Evolutionary conservation across 2,888 invertebrate genomes (phyloP).

Genomic region (Stenodera caucasica): DNA sequence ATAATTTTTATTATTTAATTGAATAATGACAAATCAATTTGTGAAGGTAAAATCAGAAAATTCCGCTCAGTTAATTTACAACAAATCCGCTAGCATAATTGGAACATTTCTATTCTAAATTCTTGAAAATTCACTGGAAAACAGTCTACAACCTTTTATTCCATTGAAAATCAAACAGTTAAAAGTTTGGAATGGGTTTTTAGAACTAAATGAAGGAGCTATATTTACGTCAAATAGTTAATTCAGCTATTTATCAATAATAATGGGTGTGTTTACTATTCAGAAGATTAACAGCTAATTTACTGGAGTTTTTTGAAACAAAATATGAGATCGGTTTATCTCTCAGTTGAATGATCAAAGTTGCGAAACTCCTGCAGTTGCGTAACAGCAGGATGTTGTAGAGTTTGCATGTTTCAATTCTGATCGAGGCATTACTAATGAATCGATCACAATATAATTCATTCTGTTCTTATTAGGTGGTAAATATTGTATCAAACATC

Average conservation of each 20-base stretch:
- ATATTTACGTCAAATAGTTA: no score
- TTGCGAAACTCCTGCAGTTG: neutral
- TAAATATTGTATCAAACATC: neutral
- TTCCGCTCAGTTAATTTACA: neutral
- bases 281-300: slow-evolving; percentile 23
- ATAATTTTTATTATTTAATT: neutral
- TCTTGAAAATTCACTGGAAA: no score
- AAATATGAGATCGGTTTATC: no score
- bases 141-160: no score
- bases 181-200: no score
- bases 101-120: no score
- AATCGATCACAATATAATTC: neutral
- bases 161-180: no score
- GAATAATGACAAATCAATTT: slow-evolving; percentile 11
- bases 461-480: neutral
- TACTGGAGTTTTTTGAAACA: no score
- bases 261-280: slow-evolving; percentile 26
- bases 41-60: neutral
- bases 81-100: no score
- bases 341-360: neutral
- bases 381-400: slow-evolving; percentile 1
- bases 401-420: neutral
- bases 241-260: no score
- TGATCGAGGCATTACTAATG: neutral
- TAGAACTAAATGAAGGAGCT: no score